Conservation (phyloP, 2,113 vertebrate genomes). For the Nematolebias whitei region DNA sequence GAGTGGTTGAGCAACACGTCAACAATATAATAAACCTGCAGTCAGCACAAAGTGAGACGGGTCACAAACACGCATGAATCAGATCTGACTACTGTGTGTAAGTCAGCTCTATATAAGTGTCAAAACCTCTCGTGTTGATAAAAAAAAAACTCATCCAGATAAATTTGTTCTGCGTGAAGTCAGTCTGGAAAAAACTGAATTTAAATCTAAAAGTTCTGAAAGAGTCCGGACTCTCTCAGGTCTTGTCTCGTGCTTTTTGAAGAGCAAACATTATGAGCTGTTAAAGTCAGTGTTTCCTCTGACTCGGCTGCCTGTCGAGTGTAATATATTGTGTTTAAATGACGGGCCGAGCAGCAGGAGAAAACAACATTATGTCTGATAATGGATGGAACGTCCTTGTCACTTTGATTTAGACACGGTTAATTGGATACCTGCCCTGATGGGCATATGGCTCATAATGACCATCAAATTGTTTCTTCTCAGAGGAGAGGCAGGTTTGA, state of each 20-base stretch:
- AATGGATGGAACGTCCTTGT: conserved; percentile 41
- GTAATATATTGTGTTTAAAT: background rate
- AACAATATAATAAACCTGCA: too few species aligned
- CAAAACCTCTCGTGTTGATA: too few species aligned
- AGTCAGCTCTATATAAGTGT: too few species aligned
- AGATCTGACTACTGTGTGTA: too few species aligned
- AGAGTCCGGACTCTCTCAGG: too few species aligned
- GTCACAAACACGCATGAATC: too few species aligned
- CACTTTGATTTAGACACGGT: conserved; percentile 49
- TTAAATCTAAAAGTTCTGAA: too few species aligned
- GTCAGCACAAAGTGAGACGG: too few species aligned
- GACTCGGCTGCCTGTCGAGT: background rate
- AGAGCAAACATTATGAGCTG: background rate
- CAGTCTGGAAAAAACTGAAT: too few species aligned
- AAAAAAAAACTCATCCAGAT: too few species aligned
- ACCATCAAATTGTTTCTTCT: conserved; percentile 23
- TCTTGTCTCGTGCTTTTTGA: background rate
- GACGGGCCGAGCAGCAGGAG: background rate
- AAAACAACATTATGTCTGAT: conserved; percentile 28
- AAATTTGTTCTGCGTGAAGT: too few species aligned
- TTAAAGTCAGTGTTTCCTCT: background rate
- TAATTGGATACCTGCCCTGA: conserved; percentile 38
- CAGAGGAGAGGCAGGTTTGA: background rate
- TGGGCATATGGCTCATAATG: conserved; percentile 41
- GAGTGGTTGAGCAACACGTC: too few species aligned